A percentile compares a stretch with the other conserved stretches of the same genome.
Conservation (phyloP, 2,113 vertebrate genomes). For the Paradisaea rubra region DNA sequence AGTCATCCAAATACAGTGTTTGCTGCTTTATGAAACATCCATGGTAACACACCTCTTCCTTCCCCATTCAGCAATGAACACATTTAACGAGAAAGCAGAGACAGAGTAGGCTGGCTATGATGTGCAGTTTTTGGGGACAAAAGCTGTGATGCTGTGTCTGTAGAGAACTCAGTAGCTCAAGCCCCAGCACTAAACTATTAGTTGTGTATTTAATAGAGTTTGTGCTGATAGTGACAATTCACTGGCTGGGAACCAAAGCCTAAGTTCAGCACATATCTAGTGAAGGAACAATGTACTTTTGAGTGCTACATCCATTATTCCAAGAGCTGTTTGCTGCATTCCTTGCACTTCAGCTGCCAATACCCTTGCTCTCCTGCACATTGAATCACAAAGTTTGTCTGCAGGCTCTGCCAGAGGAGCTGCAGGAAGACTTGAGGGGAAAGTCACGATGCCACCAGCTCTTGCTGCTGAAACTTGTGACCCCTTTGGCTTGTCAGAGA, state of each 20-base stretch:
- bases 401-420: neutral
- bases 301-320: neutral
- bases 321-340: neutral
- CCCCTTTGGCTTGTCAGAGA: neutral
- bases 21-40: neutral
- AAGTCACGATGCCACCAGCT: neutral
- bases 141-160: neutral
- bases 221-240: neutral
- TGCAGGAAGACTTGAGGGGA: neutral
- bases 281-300: neutral
- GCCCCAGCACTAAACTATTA: neutral
- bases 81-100: neutral
- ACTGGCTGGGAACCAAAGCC: neutral
- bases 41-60: neutral
- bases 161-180: neutral
- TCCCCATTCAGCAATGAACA: neutral
- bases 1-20: accelerated
- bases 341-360: neutral
- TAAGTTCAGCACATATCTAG: neutral
- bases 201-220: neutral
- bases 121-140: neutral
- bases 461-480: neutral
- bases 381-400: neutral
- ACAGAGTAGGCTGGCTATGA: neutral
- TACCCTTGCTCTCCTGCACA: neutral